Conservation (phyloP, 2,113 vertebrate species). For the Ondatra zibethicus region DNA sequence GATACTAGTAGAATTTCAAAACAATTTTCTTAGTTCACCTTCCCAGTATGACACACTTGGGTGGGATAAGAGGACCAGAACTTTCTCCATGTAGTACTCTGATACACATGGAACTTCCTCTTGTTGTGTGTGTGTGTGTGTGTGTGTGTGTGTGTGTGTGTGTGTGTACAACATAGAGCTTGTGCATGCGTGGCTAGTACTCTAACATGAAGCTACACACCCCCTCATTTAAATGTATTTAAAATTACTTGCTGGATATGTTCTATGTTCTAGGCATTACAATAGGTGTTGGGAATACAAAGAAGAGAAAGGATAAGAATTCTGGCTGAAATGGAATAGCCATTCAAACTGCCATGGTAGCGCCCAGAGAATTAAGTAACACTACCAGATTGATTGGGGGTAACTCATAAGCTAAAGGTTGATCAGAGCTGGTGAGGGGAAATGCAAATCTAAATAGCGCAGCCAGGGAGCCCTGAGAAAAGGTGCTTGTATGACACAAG, state of each 20-base stretch:
- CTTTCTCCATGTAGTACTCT: neutral
- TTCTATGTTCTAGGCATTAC: neutral
- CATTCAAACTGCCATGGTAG: neutral
- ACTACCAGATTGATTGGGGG: no score
- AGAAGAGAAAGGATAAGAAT: neutral
- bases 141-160: neutral
- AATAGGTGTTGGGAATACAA: neutral
- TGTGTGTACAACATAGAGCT: neutral
- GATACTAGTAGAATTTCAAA: slow-evolving; percentile 1
- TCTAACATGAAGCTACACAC: neutral
- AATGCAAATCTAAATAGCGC: neutral
- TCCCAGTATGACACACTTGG: neutral
- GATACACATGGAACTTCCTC: neutral
- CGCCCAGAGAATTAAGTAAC: neutral
- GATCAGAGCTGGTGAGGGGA: neutral
- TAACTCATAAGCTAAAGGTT: neutral
- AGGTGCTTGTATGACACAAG: neutral
- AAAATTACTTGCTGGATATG: neutral
- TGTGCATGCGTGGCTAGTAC: no score
- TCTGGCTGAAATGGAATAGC: neutral
- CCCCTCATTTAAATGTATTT: neutral
- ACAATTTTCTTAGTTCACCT: neutral
- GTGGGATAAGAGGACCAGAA: neutral
- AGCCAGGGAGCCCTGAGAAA: neutral
- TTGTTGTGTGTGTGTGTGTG: neutral